phyloP scores from a whole-genome alignment of 1,140 invertebrate species.

The Aricia agestis region DNA sequence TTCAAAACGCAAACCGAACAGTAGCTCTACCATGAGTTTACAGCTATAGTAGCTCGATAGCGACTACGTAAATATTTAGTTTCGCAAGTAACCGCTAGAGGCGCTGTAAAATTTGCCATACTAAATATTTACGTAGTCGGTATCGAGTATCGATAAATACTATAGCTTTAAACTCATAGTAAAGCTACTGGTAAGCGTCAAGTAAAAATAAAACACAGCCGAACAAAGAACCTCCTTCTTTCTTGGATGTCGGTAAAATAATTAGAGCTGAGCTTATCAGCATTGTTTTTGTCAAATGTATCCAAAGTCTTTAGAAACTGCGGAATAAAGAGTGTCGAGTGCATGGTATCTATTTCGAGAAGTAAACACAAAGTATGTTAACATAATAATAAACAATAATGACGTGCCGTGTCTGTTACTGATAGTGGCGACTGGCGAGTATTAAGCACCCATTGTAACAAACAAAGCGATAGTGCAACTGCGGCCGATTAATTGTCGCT shows the following conservation, averaged over 20 bases:
- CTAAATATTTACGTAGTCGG: too few relatives aligned
- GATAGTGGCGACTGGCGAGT: conserved; percentile 35
- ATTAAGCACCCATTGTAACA: conserved; percentile 41
- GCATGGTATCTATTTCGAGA: conserved; percentile 9
- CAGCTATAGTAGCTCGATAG: too few relatives aligned
- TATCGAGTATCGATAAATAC: too few relatives aligned
- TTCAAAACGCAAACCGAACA: not conserved
- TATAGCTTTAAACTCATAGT: too few relatives aligned
- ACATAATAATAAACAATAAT: conserved; percentile 11
- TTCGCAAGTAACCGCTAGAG: too few relatives aligned
- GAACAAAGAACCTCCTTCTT: not conserved
- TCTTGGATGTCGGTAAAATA: not conserved
- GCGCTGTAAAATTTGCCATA: too few relatives aligned
- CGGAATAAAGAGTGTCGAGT: not conserved
- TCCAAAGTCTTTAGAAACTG: not conserved
- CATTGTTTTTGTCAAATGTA: too few relatives aligned
- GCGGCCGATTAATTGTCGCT: conserved; percentile 36
- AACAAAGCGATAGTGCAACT: conserved; percentile 41
- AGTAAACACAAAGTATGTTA: conserved; percentile 2
- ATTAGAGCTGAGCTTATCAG: not conserved
- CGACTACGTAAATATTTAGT: too few relatives aligned
- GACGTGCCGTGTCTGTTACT: conserved; percentile 27
- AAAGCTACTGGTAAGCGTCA: too few relatives aligned
- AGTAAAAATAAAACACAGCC: too few relatives aligned
- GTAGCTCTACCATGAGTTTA: too few relatives aligned